A percentile compares a stretch with the other conserved stretches of the same genome.
Conservation (phyloP, 2,888 invertebrate species). For the Empis stercorea region DNA sequence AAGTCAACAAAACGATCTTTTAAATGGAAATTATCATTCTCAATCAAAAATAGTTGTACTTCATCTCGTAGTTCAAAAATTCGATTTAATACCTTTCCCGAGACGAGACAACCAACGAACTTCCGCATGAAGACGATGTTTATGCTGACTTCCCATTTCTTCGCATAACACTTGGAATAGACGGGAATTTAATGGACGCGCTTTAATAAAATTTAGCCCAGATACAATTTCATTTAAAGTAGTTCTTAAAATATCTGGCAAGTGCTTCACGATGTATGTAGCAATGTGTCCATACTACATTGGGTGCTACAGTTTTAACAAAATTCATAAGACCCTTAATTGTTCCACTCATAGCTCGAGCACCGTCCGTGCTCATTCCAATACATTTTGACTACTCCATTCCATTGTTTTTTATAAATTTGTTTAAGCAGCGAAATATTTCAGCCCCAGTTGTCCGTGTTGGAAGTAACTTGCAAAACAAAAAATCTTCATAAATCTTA, state of each 20-base stretch:
- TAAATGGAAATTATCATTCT: too few species aligned
- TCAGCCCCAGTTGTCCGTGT: too few species aligned
- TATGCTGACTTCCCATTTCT: background rate
- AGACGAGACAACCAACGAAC: background rate
- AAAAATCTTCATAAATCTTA: too few species aligned
- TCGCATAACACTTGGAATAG: too few species aligned
- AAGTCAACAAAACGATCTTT: too few species aligned
- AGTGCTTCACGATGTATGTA: background rate
- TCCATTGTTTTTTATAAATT: background rate
- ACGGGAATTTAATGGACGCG: background rate
- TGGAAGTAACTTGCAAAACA: too few species aligned
- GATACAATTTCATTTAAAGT: background rate
- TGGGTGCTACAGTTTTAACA: background rate
- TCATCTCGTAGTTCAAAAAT: background rate
- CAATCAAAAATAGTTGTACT: background rate
- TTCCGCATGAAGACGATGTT: background rate
- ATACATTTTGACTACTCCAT: background rate
- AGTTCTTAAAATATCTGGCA: background rate
- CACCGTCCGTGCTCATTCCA: background rate
- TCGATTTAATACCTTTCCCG: background rate
- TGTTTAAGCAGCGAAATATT: background rate
- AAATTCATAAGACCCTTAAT: background rate
- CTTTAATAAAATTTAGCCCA: background rate
- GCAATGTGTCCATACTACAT: background rate
- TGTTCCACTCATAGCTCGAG: background rate